Evolutionary conservation across 2,888 invertebrate genomes (phyloP).

Genomic region (Drosophila falleni): DNA sequence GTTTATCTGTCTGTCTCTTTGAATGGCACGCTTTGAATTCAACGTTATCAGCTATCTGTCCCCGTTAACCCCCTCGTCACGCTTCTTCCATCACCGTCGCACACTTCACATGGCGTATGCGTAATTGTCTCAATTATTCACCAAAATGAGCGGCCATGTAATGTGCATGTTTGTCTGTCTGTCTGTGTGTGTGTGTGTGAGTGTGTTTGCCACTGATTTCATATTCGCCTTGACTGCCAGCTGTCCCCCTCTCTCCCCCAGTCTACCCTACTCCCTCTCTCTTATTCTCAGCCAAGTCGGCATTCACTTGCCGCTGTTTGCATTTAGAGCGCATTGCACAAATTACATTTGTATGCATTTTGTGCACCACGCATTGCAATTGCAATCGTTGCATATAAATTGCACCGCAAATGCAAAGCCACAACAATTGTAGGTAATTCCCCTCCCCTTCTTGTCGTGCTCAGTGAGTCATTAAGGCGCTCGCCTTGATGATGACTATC

Average conservation of each 20-base stretch:
- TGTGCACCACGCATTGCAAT: conserved; percentile 79
- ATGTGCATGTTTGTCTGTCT: conserved; percentile 35
- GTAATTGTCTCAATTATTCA: conserved; percentile 82
- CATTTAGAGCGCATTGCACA: conserved; percentile 68
- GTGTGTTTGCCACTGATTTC: conserved; percentile 62
- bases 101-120: conserved; percentile 64
- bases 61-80: not conserved
- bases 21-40: conserved; percentile 44
- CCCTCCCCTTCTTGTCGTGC: not conserved
- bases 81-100: conserved; percentile 8
- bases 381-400: conserved; percentile 79
- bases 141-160: conserved; percentile 74
- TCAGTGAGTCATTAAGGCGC: conserved; percentile 73
- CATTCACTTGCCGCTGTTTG: conserved; percentile 53
- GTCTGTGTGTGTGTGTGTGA: conserved; percentile 23
- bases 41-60: conserved; percentile 3
- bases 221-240: conserved; percentile 67
- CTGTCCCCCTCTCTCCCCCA: not conserved
- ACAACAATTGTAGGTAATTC: conserved; percentile 64
- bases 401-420: conserved; percentile 77
- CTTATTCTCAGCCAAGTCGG: not conserved
- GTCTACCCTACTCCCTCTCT: not conserved
- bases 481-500: conserved; percentile 77
- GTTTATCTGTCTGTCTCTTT: conserved; percentile 26
- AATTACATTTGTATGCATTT: conserved; percentile 80